Percentiles rank a stretch among this genome's conserved stretches.
These are phyloP conservation scores for Drosophila formosana DNA, from an alignment of 2,888 invertebrate species.

Conservation along the genomic window DNA sequence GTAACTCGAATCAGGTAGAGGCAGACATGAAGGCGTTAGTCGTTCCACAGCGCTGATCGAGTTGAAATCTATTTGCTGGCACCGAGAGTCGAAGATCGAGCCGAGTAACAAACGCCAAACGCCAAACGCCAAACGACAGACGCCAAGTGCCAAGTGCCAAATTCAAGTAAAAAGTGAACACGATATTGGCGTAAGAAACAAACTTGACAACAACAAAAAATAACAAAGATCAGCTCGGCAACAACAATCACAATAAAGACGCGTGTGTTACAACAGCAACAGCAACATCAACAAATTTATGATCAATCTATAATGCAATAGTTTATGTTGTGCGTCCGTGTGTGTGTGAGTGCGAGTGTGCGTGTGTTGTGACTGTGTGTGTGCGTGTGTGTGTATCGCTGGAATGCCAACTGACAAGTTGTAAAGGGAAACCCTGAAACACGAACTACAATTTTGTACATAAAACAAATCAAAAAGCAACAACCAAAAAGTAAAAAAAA, in stretches of 20 bases:
- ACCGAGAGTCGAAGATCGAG: conserved; percentile 6
- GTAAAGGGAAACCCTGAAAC: conserved; percentile 77
- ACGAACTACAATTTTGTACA: conserved; percentile 26
- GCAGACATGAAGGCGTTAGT: conserved; percentile 86
- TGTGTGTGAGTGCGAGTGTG: conserved; percentile 36
- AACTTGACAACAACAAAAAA: conserved; percentile 36
- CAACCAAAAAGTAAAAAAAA: conserved; percentile 30
- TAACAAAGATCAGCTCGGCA: conserved; percentile 10
- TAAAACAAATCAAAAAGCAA: conserved; percentile 36
- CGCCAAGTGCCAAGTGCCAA: conserved; percentile 29
- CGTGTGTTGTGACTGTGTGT: conserved; percentile 31
- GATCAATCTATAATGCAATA: conserved; percentile 21
- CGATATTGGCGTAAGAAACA: conserved; percentile 34
- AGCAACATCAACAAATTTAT: conserved; percentile 17
- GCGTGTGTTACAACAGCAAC: conserved; percentile 22
- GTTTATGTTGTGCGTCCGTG: conserved; percentile 27
- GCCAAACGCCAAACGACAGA: background rate
- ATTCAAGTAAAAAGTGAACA: conserved; percentile 43
- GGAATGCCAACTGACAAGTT: conserved; percentile 81
- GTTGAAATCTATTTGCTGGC: conserved; percentile 84
- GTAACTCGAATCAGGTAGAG: conserved; percentile 85
- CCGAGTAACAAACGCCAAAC: conserved; percentile 13
- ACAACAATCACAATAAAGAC: background rate
- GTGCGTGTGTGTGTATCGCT: conserved; percentile 30
- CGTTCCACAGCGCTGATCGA: conserved; percentile 86